Base-by-base conservation (phyloP, 2,888 invertebrate genomes). In the Leptura quadrifasciata region DNA sequence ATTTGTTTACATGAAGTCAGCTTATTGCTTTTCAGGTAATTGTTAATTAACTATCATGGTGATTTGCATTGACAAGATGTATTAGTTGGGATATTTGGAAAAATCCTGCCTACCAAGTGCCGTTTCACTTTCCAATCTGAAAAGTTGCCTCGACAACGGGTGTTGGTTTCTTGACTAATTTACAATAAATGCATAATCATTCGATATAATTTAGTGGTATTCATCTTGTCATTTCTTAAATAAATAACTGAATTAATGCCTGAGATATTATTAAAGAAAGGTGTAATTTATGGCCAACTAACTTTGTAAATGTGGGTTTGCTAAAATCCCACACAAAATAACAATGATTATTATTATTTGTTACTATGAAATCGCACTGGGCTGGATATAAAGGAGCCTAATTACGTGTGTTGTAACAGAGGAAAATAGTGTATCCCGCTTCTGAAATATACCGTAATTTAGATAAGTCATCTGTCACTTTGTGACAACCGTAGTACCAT, bases 111-210 rank as follows among this genome's bases (percentile, higher is more conserved):
- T 74, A 64, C 63, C 54, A 52, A 69, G 76, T 60, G 69, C 71
- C 75, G 72, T 79, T 79, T 76, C 79, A 78, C 80, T 80, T 80
- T 80, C 78, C 76, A 78, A 80, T 80, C 35, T 72, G 79, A 78
- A 76, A 78, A 75, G 74, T 74, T 64, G 63, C 65, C 72, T 61
- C 73, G 55, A 52, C 47, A n/a, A 72, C 72, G 73, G 67, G 67
- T 73, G 73, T 73, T 24, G 69, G 69, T 58, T 54, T 69, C 69
- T 69, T 58, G 67, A 65, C 60, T 73, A 73, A 67, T 65, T 58
- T 74, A 68, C 74, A 74, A 67, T 65, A 67, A 39, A 27, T 79
- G 76, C 76, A 75, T 60, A 76, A 73, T 76, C 76, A 79, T 75
- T 76, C 72, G 57, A 27, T 58, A 63, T 76, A 79, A 79, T 76